Conservation (phyloP, 2,113 vertebrate genomes). For the Xyrauchen texanus region DNA sequence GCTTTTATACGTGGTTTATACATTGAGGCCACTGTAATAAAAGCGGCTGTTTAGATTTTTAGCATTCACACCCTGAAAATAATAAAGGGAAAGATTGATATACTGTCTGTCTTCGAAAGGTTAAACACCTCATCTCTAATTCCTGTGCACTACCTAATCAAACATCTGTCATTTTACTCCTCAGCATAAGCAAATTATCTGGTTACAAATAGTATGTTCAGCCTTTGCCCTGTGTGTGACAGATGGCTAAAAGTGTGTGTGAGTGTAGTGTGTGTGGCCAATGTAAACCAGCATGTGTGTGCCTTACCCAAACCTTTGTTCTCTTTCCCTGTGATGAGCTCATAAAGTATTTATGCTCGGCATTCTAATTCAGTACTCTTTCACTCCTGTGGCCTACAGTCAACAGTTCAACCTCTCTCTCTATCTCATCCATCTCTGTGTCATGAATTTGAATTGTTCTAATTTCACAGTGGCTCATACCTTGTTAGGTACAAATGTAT, state of each 20-base stretch:
- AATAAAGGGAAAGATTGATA: conserved; percentile 20
- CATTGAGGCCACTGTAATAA: background rate
- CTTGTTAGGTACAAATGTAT: background rate
- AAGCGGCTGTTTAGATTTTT: background rate
- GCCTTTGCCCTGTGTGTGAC: conserved; percentile 50
- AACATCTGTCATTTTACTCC: conserved; percentile 65
- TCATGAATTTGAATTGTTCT: conserved; percentile 3
- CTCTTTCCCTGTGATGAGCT: conserved; percentile 70
- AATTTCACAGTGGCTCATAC: background rate
- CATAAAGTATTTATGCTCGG: conserved; percentile 73
- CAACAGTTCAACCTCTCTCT: conserved; percentile 21
- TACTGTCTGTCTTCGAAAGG: conserved; percentile 21
- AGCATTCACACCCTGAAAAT: conserved; percentile 4
- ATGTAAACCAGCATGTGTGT: conserved; percentile 50
- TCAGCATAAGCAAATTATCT: conserved; percentile 73
- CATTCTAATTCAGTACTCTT: conserved; percentile 39
- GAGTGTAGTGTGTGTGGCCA: conserved; percentile 46
- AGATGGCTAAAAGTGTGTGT: conserved; percentile 18
- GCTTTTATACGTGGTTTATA: background rate
- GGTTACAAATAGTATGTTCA: conserved; percentile 69
- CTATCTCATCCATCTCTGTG: conserved; percentile 27
- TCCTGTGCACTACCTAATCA: conserved; percentile 43
- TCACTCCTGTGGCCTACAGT: conserved; percentile 7
- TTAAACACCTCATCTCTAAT: conserved; percentile 45
- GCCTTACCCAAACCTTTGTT: conserved; percentile 19